These are phyloP conservation scores for Drosophila helvetica DNA, from an alignment of 2,888 invertebrate species.

Conservation along the genomic window DNA sequence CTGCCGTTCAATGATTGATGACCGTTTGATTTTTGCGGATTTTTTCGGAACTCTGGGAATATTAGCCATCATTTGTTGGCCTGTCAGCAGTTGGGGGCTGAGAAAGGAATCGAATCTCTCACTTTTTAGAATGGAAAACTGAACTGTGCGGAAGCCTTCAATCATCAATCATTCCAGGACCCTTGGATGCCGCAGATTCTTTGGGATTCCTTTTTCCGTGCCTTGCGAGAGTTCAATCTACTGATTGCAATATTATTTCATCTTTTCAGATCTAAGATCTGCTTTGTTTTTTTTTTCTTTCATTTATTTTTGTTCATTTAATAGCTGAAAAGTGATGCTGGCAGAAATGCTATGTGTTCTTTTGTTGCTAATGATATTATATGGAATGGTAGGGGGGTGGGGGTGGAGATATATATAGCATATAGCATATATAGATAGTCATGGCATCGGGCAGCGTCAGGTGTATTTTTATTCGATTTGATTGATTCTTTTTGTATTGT, in stretches of 20 bases:
- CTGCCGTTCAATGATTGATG: slow-evolving; percentile 65
- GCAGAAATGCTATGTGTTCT: slow-evolving; percentile 43
- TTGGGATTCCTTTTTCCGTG: not conserved
- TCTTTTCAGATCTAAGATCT: slow-evolving; percentile 4
- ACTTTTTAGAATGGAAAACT: too few species aligned
- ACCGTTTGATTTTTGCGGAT: slow-evolving; percentile 66
- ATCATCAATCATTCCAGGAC: slow-evolving; percentile 26
- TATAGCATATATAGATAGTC: slow-evolving; percentile 13
- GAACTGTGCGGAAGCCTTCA: not conserved
- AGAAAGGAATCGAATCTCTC: not conserved
- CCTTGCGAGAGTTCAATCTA: slow-evolving; percentile 30
- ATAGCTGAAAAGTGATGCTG: slow-evolving; percentile 70
- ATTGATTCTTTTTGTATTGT: slow-evolving; percentile 51
- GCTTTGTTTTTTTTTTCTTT: slow-evolving; percentile 21
- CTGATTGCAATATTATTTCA: too few species aligned
- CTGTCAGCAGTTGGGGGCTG: slow-evolving; percentile 16
- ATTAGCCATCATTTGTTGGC: slow-evolving; percentile 70
- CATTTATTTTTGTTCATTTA: slow-evolving; percentile 55
- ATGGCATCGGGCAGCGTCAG: slow-evolving; percentile 54
- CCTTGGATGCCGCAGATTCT: slow-evolving; percentile 50
- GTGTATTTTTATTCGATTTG: slow-evolving; percentile 34
- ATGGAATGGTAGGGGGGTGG: slow-evolving; percentile 18
- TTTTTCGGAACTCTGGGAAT: slow-evolving; percentile 48
- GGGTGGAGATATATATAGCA: slow-evolving; percentile 8
- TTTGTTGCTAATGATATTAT: slow-evolving; percentile 71